Evolutionary conservation across 2,888 invertebrate species (phyloP).

Genomic region (Drosophila quinaria): DNA sequence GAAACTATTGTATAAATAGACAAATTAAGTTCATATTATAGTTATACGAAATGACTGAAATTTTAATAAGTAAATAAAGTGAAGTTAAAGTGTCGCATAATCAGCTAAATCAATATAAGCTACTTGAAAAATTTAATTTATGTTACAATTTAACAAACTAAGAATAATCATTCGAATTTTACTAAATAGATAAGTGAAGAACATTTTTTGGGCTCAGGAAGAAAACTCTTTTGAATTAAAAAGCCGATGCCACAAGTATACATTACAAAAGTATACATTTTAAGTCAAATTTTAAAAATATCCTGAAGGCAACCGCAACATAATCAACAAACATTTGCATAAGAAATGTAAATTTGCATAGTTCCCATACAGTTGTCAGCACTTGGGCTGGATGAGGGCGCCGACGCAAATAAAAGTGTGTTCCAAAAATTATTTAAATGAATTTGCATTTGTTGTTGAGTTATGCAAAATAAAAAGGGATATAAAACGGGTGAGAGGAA

Average conservation of each 20-base stretch:
- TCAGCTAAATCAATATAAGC: too few species aligned
- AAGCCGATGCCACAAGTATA: background rate
- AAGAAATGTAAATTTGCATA: slow-evolving; percentile 66
- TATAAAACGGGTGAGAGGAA: background rate
- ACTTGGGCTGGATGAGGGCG: slow-evolving; percentile 1
- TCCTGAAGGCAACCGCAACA: slow-evolving; percentile 24
- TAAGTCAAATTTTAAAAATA: slow-evolving; percentile 4
- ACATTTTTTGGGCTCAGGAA: background rate
- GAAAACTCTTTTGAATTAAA: background rate
- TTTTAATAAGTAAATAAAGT: too few species aligned
- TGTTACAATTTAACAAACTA: background rate
- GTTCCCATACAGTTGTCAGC: slow-evolving; percentile 46
- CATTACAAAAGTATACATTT: background rate
- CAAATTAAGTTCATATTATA: too few species aligned
- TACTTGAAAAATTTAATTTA: background rate
- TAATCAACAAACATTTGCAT: slow-evolving; percentile 60
- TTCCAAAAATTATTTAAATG: slow-evolving; percentile 57
- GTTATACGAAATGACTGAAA: too few species aligned
- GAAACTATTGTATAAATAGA: too few species aligned
- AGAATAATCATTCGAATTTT: background rate
- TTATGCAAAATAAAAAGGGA: slow-evolving; percentile 40
- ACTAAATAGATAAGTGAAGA: background rate
- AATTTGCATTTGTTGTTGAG: slow-evolving; percentile 60
- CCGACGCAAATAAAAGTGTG: slow-evolving; percentile 12
- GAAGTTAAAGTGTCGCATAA: too few species aligned